A percentile compares a stretch with the other conserved stretches of the same genome.
These are phyloP conservation scores for Xanthostigma xanthostigma DNA, from an alignment of 2,888 invertebrate species.

Conservation along the genomic window DNA sequence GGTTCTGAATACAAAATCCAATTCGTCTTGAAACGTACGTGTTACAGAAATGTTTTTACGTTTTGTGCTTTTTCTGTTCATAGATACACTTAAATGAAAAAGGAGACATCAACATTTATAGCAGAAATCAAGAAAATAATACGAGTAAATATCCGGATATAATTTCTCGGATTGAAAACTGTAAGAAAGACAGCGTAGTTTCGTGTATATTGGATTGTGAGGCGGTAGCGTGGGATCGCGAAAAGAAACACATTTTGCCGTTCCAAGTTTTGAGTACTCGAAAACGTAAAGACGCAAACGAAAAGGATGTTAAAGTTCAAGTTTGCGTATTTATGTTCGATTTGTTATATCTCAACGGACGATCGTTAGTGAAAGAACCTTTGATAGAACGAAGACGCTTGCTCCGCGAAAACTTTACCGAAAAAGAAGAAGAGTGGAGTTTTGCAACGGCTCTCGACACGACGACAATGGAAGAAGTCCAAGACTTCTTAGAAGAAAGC, in stretches of 20 bases:
- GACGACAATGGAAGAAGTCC: constrained; percentile 75
- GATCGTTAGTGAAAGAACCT: constrained; percentile 63
- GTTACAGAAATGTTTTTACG: too few relatives aligned
- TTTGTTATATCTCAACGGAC: constrained; percentile 80
- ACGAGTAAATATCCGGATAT: constrained; percentile 94
- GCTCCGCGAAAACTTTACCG: constrained; percentile 53
- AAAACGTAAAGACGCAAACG: constrained; percentile 68
- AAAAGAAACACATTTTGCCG: constrained; percentile 77
- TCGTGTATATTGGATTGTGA: constrained; percentile 92
- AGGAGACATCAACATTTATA: constrained; percentile 68
- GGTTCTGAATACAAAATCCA: too few relatives aligned
- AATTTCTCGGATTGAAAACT: constrained; percentile 48
- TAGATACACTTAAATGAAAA: constrained; percentile 59
- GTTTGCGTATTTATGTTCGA: constrained; percentile 97
- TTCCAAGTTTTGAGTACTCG: constrained; percentile 93
- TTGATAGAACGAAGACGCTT: constrained; percentile 59
- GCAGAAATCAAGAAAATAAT: constrained; percentile 91
- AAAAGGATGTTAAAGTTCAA: constrained; percentile 42
- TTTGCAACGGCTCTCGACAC: constrained; percentile 79
- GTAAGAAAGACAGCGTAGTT: constrained; percentile 39
- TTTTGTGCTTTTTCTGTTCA: not conserved
- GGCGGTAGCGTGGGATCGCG: constrained; percentile 91
- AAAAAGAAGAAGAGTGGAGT: constrained; percentile 66
- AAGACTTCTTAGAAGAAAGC: constrained; percentile 85
- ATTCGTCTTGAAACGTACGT: not conserved